phyloP scores from a whole-genome alignment of 2,888 invertebrate genomes.

The Microctonus brassicae region DNA sequence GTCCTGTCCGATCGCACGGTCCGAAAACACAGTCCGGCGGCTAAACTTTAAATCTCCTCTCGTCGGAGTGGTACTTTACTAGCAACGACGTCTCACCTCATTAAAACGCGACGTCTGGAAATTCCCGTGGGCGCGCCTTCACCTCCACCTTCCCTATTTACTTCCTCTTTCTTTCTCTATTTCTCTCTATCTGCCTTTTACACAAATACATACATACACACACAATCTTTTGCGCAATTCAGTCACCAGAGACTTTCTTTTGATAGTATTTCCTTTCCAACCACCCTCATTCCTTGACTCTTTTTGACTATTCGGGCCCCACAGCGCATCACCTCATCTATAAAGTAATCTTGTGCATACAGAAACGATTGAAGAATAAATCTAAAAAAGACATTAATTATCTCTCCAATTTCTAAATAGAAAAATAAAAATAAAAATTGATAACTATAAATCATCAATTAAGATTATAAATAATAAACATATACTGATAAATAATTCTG shows the following conservation, averaged over 20 bases:
- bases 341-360: neutral
- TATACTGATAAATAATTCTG: too few relatives aligned
- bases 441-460: neutral
- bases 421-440: neutral
- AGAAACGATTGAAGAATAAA: neutral
- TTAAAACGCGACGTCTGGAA: constrained; percentile 52
- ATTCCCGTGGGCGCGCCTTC: constrained; percentile 37
- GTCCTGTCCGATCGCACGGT: constrained; percentile 35
- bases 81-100: constrained; percentile 55
- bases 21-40: constrained; percentile 37
- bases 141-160: constrained; percentile 14
- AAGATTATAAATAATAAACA: too few relatives aligned
- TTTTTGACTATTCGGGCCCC: neutral
- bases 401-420: neutral
- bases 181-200: too few relatives aligned
- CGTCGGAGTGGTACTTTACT: constrained; percentile 56
- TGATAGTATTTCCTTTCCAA: neutral
- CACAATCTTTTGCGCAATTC: neutral
- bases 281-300: neutral
- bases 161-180: constrained; percentile 22
- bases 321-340: neutral
- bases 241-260: constrained; percentile 21
- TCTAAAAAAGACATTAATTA: neutral
- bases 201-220: too few relatives aligned
- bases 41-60: constrained; percentile 66